phyloP scores from a whole-genome alignment of 2,888 invertebrate species.

The Baronia brevicornis region DNA sequence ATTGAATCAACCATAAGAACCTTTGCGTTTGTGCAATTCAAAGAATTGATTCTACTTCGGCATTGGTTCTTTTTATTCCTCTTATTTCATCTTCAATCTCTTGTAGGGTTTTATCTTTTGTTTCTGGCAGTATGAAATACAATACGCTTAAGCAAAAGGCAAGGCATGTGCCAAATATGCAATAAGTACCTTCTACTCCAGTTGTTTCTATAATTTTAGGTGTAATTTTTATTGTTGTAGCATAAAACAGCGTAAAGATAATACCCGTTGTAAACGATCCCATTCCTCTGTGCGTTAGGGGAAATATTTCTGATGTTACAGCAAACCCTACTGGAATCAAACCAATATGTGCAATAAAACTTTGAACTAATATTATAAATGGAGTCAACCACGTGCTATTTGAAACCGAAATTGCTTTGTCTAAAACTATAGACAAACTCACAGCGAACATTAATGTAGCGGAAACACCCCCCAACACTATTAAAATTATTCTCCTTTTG shows the following conservation, averaged over 20 bases:
- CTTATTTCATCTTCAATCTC: conserved; percentile 36
- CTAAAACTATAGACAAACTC: conserved; percentile 26
- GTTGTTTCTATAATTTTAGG: conserved; percentile 30
- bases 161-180: conserved; percentile 27
- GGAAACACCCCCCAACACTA: conserved; percentile 24
- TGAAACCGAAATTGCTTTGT: conserved; percentile 14
- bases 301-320: conserved; percentile 34
- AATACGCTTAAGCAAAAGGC: conserved; percentile 26
- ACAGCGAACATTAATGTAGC: conserved; percentile 28
- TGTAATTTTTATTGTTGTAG: conserved; percentile 30
- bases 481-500: conserved; percentile 32
- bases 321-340: conserved; percentile 30
- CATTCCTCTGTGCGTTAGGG: conserved; percentile 33
- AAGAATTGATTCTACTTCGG: conserved; percentile 5
- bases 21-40: not conserved
- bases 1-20: too few relatives aligned
- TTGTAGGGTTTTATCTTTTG: conserved; percentile 36
- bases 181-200: conserved; percentile 30
- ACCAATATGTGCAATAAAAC: conserved; percentile 27
- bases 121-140: conserved; percentile 34
- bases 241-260: conserved; percentile 28
- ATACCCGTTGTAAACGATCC: conserved; percentile 30
- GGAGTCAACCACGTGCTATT: conserved; percentile 27
- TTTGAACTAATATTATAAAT: conserved; percentile 27
- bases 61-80: conserved; percentile 13